Conservation (phyloP, 2,113 vertebrate species). For the Paraplagusia blochii region DNA sequence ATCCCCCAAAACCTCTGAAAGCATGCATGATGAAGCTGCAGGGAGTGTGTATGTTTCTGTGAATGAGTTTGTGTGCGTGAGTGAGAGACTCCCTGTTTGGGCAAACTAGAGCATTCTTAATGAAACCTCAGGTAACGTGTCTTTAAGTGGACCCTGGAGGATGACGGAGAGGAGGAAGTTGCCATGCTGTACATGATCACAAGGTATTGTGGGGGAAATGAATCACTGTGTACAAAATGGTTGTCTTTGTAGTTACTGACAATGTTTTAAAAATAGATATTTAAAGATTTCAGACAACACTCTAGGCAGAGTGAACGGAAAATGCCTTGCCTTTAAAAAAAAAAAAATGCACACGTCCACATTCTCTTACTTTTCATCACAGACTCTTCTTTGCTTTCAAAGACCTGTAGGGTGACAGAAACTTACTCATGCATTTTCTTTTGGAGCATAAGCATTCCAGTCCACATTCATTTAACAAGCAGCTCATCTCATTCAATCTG, state of each 20-base stretch:
- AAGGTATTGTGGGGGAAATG: slow-evolving; percentile 62
- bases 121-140: slow-evolving; percentile 96
- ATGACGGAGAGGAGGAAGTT: slow-evolving; percentile 60
- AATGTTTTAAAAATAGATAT: slow-evolving; percentile 82
- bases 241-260: slow-evolving; percentile 91
- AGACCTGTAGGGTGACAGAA: slow-evolving; percentile 9
- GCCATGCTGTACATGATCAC: slow-evolving; percentile 81
- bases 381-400: slow-evolving; percentile 30
- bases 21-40: slow-evolving; percentile 66
- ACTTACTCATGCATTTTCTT: slow-evolving; percentile 25
- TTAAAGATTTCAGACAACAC: slow-evolving; percentile 72
- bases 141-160: slow-evolving; percentile 80
- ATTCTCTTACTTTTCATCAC: slow-evolving; percentile 63
- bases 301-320: slow-evolving; percentile 79
- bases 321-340: slow-evolving; percentile 87
- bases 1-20: slow-evolving; percentile 57
- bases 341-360: slow-evolving; percentile 74
- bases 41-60: slow-evolving; percentile 49
- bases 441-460: slow-evolving; percentile 26
- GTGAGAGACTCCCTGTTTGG: slow-evolving; percentile 77
- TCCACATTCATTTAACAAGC: slow-evolving; percentile 5
- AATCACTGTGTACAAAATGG: slow-evolving; percentile 90
- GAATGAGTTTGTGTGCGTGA: slow-evolving; percentile 31
- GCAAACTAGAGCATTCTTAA: slow-evolving; percentile 83
- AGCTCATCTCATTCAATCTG: too few species aligned